Evolutionary conservation across 2,797 vertebrate species (phyloP).

Genomic region (Anisognathus igniventris): DNA sequence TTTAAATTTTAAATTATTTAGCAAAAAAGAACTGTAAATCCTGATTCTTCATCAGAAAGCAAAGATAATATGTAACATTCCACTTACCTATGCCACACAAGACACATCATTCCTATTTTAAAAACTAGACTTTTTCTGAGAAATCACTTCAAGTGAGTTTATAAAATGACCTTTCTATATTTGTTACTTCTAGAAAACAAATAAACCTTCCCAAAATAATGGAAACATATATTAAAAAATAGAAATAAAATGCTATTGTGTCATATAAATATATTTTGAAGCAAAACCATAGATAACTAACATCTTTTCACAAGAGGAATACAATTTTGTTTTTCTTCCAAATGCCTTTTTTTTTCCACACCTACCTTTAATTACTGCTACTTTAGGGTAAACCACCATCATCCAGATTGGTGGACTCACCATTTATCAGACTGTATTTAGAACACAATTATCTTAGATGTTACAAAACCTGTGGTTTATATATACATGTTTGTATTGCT

Average conservation of each 20-base stretch:
- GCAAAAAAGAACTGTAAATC: background rate
- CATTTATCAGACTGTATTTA: background rate
- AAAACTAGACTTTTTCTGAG: background rate
- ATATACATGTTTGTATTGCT: background rate
- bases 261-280: background rate
- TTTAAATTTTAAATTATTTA: background rate
- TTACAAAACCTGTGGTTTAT: background rate
- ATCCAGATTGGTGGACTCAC: background rate
- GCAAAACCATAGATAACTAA: background rate
- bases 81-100: background rate
- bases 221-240: background rate
- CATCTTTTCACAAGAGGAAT: background rate
- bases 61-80: background rate
- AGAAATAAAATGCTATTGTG: background rate
- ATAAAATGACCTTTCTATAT: background rate
- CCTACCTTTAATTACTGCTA: background rate
- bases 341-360: background rate
- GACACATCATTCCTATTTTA: background rate
- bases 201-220: background rate
- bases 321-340: background rate
- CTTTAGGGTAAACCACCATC: background rate
- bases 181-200: background rate
- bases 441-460: background rate
- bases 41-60: background rate
- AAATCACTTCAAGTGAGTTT: background rate